Evolutionary conservation across 2,113 vertebrate genomes (phyloP).

Genomic region (Stegostoma tigrinum): DNA sequence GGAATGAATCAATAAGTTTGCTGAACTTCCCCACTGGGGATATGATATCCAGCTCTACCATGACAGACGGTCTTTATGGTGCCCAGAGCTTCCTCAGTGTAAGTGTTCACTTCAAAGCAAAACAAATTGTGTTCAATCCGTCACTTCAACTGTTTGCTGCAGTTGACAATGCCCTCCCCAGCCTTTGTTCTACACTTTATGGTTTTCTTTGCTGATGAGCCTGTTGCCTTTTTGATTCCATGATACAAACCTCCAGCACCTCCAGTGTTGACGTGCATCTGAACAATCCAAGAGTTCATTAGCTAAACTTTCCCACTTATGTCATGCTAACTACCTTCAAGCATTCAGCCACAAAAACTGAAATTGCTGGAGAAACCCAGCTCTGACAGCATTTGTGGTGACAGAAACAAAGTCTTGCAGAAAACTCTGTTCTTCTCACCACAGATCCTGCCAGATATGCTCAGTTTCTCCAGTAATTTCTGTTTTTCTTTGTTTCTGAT

Average conservation of each 20-base stretch:
- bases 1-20: not conserved
- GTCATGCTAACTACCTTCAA: not conserved
- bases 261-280: not conserved
- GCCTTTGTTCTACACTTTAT: not conserved
- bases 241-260: not conserved
- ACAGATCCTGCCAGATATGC: too few species aligned
- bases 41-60: too few species aligned
- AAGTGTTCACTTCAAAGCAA: not conserved
- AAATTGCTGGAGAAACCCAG: too few species aligned
- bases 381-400: too few species aligned
- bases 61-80: too few species aligned
- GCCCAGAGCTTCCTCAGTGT: not conserved
- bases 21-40: not conserved
- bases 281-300: not conserved
- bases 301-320: not conserved
- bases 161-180: not conserved
- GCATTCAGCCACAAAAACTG: too few species aligned
- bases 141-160: not conserved
- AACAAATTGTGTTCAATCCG: not conserved
- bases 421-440: too few species aligned
- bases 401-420: too few species aligned
- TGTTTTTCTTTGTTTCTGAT: too few species aligned
- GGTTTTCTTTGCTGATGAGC: not conserved
- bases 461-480: too few species aligned
- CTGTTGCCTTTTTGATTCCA: not conserved